Base-by-base conservation (phyloP, 2,113 vertebrate species). In the Triplophysa siluroides region DNA sequence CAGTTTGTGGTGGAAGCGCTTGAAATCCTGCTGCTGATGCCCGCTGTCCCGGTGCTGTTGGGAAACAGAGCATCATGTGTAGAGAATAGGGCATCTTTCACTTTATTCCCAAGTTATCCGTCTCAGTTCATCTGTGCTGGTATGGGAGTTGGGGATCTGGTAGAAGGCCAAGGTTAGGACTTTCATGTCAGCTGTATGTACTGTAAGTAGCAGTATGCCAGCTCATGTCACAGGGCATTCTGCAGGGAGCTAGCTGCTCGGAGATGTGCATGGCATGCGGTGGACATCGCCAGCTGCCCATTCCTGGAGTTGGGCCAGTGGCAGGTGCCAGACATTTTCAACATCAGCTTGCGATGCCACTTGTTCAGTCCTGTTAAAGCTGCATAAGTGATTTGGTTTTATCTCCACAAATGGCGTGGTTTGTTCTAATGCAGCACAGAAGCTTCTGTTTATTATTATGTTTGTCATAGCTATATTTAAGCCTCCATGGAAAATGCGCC, bases 131-230 rank as follows among this genome's bases (percentile, higher is more conserved):
- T 77, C 45, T 78, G 78, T 71, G 11, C 13, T 21, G 56, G n/a
- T 33, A 24, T 60, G 54, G 43, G 62, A 72, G 54, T 83, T 84
- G 85, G 68, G 66, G 85, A 78, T 74, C 29, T 78, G 88, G 85
- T 86, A 63, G 12, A 19, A 13, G 41, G 85, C 91, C 89, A 88
- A 87, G 87, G 88, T 85, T 81, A 21, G 29, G 80, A 82, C 85
- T 82, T 87, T 88, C 85, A 82, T 91, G 90, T 89, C 83, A 63
- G 58, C 79, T 74, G 80, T 88, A 87, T 82, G 85, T n/a, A n/a
- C n/a, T n/a, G n/a, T 86, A 86, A 85, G 64, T 66, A 60, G 41
- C 78, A n/a, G 72, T 77, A 78, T 85, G 86, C 86, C 88, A 90
- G 88, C 87, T 83, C 86, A 85, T 41, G 43, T 87, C 88, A 85